A percentile compares a stretch with the other conserved stretches of the same genome.
Evolutionary conservation across 1,140 invertebrate genomes (phyloP).

Genomic region (Anadara kagoshimensis): DNA sequence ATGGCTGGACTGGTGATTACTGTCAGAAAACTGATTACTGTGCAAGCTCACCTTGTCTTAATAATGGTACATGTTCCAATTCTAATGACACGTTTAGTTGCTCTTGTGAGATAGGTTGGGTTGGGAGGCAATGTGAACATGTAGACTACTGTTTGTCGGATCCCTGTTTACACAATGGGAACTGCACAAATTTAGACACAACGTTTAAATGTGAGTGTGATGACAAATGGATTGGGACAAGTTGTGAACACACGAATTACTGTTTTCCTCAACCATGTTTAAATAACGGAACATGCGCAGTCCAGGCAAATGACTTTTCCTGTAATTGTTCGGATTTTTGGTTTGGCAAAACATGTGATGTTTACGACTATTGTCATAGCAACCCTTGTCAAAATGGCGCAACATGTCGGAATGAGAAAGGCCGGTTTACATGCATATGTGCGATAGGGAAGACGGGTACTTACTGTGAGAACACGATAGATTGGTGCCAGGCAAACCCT

Average conservation of each 20-base stretch:
- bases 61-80: conserved; percentile 55
- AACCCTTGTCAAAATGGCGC: conserved; percentile 9
- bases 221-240: conserved; percentile 95
- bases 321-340: conserved; percentile 85
- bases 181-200: conserved; percentile 85
- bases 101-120: conserved; percentile 57
- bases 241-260: conserved; percentile 82
- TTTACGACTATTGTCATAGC: conserved; percentile 14
- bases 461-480: conserved; percentile 5
- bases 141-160: conserved; percentile 55
- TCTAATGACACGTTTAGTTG: conserved; percentile 50
- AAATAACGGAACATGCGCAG: conserved; percentile 13
- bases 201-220: conserved; percentile 81
- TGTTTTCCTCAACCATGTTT: conserved; percentile 9
- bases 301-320: background rate
- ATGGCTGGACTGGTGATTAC: conserved; percentile 36
- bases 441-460: conserved; percentile 55
- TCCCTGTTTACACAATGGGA: conserved; percentile 95
- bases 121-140: conserved; percentile 66
- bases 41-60: conserved; percentile 40
- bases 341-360: conserved; percentile 95
- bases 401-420: conserved; percentile 6
- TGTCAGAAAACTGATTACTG: conserved; percentile 45
- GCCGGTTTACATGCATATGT: conserved; percentile 12
- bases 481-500: conserved; percentile 1